Conservation (phyloP, 1,140 invertebrate species). For the Drosophila oshimai region DNA sequence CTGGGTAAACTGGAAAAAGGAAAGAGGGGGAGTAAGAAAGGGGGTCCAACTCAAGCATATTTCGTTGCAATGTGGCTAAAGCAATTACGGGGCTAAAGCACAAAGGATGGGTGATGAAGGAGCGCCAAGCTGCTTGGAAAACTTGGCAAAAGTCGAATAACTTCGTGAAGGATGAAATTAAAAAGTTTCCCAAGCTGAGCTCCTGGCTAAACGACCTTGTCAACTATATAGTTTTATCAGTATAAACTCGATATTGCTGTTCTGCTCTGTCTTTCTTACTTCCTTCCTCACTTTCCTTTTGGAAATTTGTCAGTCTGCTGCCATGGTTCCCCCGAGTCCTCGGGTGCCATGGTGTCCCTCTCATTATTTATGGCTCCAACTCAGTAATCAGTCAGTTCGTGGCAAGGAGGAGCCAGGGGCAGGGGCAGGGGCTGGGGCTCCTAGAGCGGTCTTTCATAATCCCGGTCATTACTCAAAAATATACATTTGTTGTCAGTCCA, state of each 20-base stretch:
- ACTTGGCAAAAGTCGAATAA: slow-evolving; percentile 41
- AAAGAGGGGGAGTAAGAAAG: neutral
- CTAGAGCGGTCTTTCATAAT: slow-evolving; percentile 63
- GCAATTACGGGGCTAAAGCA: slow-evolving; percentile 22
- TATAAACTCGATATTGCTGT: slow-evolving; percentile 36
- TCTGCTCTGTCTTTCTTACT: neutral
- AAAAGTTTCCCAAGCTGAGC: slow-evolving; percentile 34
- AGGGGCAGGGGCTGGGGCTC: neutral
- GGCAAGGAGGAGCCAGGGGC: neutral
- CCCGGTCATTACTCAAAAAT: slow-evolving; percentile 75
- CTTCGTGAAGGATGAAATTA: slow-evolving; percentile 54
- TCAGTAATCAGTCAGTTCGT: slow-evolving; percentile 37
- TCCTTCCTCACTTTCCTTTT: neutral
- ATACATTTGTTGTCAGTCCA: slow-evolving; percentile 76
- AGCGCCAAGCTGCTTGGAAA: neutral
- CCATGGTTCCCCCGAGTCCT: slow-evolving; percentile 3
- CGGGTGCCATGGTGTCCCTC: slow-evolving; percentile 3
- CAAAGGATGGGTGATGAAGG: neutral
- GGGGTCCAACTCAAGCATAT: slow-evolving; percentile 22
- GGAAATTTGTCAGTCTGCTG: slow-evolving; percentile 40
- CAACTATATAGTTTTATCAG: slow-evolving; percentile 53
- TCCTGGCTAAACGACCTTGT: slow-evolving; percentile 51
- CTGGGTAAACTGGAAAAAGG: no score
- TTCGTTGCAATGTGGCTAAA: slow-evolving; percentile 24
- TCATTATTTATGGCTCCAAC: slow-evolving; percentile 46